Percentiles rank a stretch among this genome's conserved stretches.
Evolutionary conservation across 1,140 invertebrate species (phyloP).

Genomic region (Lerema accius): DNA sequence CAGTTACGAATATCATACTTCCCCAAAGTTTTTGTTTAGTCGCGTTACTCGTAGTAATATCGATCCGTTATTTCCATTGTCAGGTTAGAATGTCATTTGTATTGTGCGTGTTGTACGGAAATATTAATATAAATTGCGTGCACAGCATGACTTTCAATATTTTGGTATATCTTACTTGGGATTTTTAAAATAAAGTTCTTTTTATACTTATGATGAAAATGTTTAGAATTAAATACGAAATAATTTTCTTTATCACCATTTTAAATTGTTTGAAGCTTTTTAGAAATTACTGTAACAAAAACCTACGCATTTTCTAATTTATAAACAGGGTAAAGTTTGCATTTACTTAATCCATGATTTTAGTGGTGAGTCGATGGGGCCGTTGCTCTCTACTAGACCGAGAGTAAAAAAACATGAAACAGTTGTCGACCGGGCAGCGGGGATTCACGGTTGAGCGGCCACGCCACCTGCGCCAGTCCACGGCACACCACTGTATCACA

Average conservation of each 20-base stretch:
- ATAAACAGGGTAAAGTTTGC: constrained; percentile 37
- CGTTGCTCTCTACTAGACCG: constrained; percentile 62
- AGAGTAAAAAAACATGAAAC: constrained; percentile 68
- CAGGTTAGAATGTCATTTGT: constrained; percentile 6
- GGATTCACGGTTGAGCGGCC: constrained; percentile 76
- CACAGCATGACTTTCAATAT: too few species aligned
- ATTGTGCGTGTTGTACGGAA: background rate
- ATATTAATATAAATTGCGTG: too few species aligned
- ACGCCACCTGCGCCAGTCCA: constrained; percentile 61
- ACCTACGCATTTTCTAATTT: too few species aligned
- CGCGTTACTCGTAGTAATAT: constrained; percentile 72
- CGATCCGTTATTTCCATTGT: constrained; percentile 42
- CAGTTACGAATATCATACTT: constrained; percentile 33
- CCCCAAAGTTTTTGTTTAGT: constrained; percentile 64
- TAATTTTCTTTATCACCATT: too few species aligned
- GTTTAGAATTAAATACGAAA: too few species aligned
- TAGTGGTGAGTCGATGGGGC: constrained; percentile 46
- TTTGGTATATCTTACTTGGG: constrained; percentile 1
- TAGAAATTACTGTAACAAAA: too few species aligned
- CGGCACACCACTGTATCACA: constrained; percentile 34
- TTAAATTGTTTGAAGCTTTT: too few species aligned
- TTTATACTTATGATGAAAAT: too few species aligned
- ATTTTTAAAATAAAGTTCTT: too few species aligned
- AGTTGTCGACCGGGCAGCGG: constrained; percentile 60
- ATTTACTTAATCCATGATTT: constrained; percentile 39